Conservation (phyloP, 2,888 invertebrate species). For the Chloromyia formosa region DNA sequence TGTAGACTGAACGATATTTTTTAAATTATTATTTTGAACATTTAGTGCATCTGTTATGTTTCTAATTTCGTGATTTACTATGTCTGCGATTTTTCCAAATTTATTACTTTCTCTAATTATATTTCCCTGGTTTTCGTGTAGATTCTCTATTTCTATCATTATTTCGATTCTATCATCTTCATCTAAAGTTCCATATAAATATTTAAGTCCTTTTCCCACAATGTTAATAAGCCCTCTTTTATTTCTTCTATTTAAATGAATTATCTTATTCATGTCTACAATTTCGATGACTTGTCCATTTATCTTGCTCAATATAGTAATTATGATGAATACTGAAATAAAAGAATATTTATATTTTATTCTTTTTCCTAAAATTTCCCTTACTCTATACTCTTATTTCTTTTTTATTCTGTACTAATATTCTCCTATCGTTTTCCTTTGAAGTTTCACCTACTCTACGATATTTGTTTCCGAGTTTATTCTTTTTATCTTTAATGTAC, state of each 20-base stretch:
- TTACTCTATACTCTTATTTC: not conserved
- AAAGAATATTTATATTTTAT: too few relatives aligned
- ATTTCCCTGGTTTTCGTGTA: not conserved
- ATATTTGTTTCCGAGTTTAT: not conserved
- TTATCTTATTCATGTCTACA: not conserved
- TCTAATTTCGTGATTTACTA: not conserved
- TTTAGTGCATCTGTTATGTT: constrained; percentile 9
- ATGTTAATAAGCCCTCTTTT: not conserved
- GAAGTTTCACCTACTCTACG: not conserved
- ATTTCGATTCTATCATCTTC: constrained; percentile 10
- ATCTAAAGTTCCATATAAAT: constrained; percentile 8
- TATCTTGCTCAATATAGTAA: not conserved
- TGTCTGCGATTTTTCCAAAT: constrained; percentile 5
- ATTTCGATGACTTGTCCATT: not conserved
- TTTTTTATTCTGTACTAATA: not conserved
- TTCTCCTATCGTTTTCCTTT: not conserved
- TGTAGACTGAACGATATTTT: not conserved
- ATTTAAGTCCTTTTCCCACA: constrained; percentile 4
- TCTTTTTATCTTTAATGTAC: not conserved
- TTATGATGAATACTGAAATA: not conserved
- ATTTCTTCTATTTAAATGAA: not conserved
- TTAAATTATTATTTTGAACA: constrained; percentile 7
- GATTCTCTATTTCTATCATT: not conserved
- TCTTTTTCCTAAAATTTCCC: not conserved
- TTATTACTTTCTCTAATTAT: constrained; percentile 11